Base-by-base conservation (phyloP, 2,888 invertebrate species). In the Hemithea aestivaria region DNA sequence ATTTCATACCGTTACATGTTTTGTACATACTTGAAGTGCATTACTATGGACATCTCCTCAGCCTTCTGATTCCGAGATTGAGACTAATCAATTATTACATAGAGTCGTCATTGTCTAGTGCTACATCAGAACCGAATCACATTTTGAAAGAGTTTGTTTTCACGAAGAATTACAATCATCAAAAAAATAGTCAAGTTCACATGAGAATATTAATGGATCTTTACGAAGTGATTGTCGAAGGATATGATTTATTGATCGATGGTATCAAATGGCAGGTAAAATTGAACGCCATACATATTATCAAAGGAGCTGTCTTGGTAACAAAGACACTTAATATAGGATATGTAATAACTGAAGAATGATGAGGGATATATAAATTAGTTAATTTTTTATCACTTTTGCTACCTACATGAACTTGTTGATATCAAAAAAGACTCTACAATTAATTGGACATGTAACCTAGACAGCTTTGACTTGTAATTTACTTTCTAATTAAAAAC, bases 261-360 rank as follows among this genome's bases (percentile, higher is more conserved):
- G 71, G 78, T 1, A 63, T 79, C 10, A 78, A 77, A 48, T 80
- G 76, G 76, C 77, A 78, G 76, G 80, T 79, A 56, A 56, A 43
- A 40, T n/a, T n/a, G n/a, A n/a, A n/a, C n/a, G n/a, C n/a, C n/a
- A n/a, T n/a, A n/a, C n/a, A n/a, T n/a, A n/a, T n/a, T n/a, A n/a
- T n/a, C n/a, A n/a, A n/a, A n/a, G n/a, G n/a, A n/a, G n/a, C n/a
- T n/a, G n/a, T n/a, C n/a, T n/a, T n/a, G n/a, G n/a, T n/a, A n/a
- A n/a, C n/a, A n/a, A n/a, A n/a, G n/a, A n/a, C n/a, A n/a, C n/a
- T n/a, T n/a, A n/a, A n/a, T n/a, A n/a, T n/a, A n/a, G n/a, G n/a
- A n/a, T n/a, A n/a, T n/a, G n/a, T n/a, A n/a, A n/a, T n/a, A n/a
- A n/a, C n/a, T n/a, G n/a, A n/a, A n/a, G n/a, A n/a, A n/a, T n/a